Evolutionary conservation across 1,140 invertebrate genomes (phyloP).

Genomic region (Acromyrmex charruanus): DNA sequence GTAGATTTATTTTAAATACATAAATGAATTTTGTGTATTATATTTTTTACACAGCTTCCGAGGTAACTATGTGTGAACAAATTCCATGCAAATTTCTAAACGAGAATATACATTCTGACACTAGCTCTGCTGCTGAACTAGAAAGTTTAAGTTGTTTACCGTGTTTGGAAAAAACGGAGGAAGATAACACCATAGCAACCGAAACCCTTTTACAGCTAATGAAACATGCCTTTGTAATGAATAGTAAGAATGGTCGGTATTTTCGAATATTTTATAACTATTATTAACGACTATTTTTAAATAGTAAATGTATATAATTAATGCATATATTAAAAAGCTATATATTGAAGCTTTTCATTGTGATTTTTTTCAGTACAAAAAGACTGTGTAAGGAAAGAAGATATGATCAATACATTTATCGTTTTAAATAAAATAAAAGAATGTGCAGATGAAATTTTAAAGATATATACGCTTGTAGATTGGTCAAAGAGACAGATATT

Average conservation of each 20-base stretch:
- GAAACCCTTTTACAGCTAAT: neutral
- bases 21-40: neutral
- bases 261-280: neutral
- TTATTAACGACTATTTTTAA: neutral
- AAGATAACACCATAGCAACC: neutral
- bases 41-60: slow-evolving; percentile 6
- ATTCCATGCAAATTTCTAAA: neutral
- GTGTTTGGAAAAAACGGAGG: neutral
- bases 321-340: neutral
- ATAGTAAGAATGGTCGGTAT: neutral
- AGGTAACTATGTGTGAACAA: slow-evolving; percentile 1
- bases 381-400: neutral
- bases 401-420: slow-evolving; percentile 7
- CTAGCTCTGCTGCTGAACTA: slow-evolving; percentile 1
- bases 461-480: neutral
- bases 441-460: slow-evolving; percentile 14
- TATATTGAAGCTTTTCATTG: neutral
- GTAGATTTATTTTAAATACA: neutral
- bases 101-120: neutral
- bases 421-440: slow-evolving; percentile 53
- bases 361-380: slow-evolving; percentile 28
- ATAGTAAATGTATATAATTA: neutral
- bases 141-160: neutral
- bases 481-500: neutral
- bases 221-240: neutral